Base-by-base conservation (phyloP, 2,888 invertebrate species). In the Ormyrus labotus region DNA sequence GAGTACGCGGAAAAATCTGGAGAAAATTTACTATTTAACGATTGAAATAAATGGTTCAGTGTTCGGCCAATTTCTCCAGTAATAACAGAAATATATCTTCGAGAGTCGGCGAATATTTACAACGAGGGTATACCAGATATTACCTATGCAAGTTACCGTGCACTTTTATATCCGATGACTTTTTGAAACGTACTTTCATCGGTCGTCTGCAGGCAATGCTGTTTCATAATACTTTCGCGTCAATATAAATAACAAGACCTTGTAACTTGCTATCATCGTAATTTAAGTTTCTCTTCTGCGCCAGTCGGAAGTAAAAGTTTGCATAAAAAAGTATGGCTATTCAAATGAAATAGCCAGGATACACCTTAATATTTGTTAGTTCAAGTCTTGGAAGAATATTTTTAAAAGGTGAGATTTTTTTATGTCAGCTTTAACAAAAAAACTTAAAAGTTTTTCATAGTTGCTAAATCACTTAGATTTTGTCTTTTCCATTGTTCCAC, bases 191-290 rank as follows among this genome's bases (percentile, higher is more conserved):
- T 61, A 68, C 68, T 75, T 75, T 68, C 75, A 53, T 75, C 75
- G 75, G 50, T 67, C 57, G 57, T 48, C 57, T 74, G 55, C 64
- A 10, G 11, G 48, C 57, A 9, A 5, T 4, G 67, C 50, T 11
- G 77, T 78, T 78, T 78, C 77, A 71, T 78, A 78, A 78, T 75
- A 75, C 75, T 75, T 75, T 75, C 75, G 68, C 75, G 68, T 78
- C 71, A 71, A 68, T 78, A 65, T 78, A 78, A 78, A 78, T 78
- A 78, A 78, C 77, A 64, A 78, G 77, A 78, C 70, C 77, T 78
- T 78, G 77, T 68, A 71, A 78, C 77, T 71, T 58, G 77, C 70
- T 58, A 65, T 65, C 64, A 65, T 70, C 71, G 65, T 78, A 71
- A 78, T 78, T 71, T 78, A 71, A 70, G 65, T 78, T 78, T 78